Evolutionary conservation across 2,888 invertebrate species (phyloP), one percentile per base, ranked within the genome.

Genomic region (Willowsia nigromaculata): DNA sequence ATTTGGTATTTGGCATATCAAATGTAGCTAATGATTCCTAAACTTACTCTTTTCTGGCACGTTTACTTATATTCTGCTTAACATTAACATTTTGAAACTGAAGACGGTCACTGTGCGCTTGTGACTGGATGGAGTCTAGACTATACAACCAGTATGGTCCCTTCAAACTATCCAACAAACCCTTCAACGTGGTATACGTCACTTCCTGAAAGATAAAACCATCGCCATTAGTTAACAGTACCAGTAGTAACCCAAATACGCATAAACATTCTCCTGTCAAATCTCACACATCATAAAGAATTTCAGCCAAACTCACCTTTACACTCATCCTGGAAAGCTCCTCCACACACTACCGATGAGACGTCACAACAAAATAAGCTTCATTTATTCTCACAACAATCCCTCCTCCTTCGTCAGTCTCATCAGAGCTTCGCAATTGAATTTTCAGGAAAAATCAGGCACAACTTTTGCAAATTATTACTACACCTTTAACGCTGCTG

Each of bases 141-240:
- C 96, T 96, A 93, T 97, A 96, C 91, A 97, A 95, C 85, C 96
- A 95, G 22, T 96, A 95, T 93, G 96, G 96, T 91, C 97, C 97
- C 93, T 96, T 96, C 91, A 97, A 95, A 94, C 97, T 97, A 94
- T 97, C 97, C 93, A 96, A 95, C 90, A 97, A 94, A 6, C 97
- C 97, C 94, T 95, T 95, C 92, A 96, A 95, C 93, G 96, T 94
- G 87, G 96, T 96, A 93, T 95, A 94, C 89, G 95, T 94, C 93
- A 96, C 95, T 93, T 95, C 95, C 96, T 96, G 94, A 93, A 95
- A 95, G 2, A 40, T 6, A 50, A 2, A 47, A 27, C 1, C 7
- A 40, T 43, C 22, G 22, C 13, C 2, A 15, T 50, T 18, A 13
- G 50, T 1, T 50, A 25, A 3, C 33, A n/a, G n/a, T n/a, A n/a